Conservation (phyloP, 2,888 invertebrate species). For the Leptinotarsa tumamoca region DNA sequence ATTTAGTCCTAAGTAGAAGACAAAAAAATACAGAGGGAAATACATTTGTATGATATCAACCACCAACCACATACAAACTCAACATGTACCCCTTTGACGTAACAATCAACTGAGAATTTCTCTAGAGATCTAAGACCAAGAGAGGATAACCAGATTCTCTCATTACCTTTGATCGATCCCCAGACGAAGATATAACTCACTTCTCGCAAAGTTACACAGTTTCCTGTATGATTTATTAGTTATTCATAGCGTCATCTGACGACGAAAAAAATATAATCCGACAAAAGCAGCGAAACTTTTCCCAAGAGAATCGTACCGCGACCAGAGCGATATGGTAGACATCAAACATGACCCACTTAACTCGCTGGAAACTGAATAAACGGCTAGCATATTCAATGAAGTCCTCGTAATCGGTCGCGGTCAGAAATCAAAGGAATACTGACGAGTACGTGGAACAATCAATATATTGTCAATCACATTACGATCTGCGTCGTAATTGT, state of each 20-base stretch:
- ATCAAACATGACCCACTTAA: slow-evolving; percentile 29
- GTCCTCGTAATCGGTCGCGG: neutral
- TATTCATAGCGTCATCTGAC: neutral
- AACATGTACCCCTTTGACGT: too few relatives aligned
- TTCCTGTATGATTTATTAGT: neutral
- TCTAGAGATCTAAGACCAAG: neutral
- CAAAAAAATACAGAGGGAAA: too few relatives aligned
- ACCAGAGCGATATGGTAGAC: slow-evolving; percentile 5
- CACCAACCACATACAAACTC: too few relatives aligned
- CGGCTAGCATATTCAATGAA: slow-evolving; percentile 1
- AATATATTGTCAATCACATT: neutral
- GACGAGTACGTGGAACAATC: neutral
- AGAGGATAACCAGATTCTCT: neutral
- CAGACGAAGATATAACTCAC: neutral
- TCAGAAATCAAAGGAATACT: neutral
- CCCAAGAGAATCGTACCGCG: slow-evolving; percentile 1
- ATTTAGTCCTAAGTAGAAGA: too few relatives aligned
- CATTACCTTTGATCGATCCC: slow-evolving; percentile 1
- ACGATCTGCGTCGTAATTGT: too few relatives aligned
- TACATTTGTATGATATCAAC: too few relatives aligned
- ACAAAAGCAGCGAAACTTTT: slow-evolving; percentile 3
- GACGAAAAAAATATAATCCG: neutral
- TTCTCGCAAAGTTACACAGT: neutral
- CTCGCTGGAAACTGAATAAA: slow-evolving; percentile 14
- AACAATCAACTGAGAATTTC: too few relatives aligned